These are phyloP conservation scores for Malurus alboscapulatus DNA, from an alignment of 2,113 vertebrate genomes.

Conservation along the genomic window DNA sequence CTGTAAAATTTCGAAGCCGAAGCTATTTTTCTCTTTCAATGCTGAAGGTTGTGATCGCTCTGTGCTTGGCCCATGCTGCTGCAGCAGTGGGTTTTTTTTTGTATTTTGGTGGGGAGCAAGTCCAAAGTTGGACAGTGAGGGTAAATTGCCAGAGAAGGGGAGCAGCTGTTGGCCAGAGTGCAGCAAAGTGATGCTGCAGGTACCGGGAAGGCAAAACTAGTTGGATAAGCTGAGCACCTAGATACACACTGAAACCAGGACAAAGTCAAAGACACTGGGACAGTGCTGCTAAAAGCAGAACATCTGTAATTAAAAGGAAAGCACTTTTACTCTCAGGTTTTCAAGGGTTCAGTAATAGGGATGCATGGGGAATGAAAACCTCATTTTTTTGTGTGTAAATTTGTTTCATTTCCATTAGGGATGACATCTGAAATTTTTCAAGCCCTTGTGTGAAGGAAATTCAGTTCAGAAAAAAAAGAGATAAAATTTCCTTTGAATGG, in stretches of 20 bases:
- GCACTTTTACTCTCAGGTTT: conserved; percentile 45
- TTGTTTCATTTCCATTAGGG: conserved; percentile 10
- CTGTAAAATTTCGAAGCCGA: neutral
- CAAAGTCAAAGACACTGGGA: conserved; percentile 56
- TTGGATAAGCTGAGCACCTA: conserved; percentile 32
- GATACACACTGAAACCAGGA: conserved; percentile 41
- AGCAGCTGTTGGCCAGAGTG: neutral
- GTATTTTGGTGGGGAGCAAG: neutral
- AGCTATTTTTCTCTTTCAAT: neutral
- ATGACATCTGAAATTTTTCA: conserved; percentile 1
- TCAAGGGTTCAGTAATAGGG: conserved; percentile 55
- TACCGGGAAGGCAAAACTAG: neutral
- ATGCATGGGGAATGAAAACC: conserved; percentile 51
- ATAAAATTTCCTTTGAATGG: neutral
- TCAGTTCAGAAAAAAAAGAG: neutral
- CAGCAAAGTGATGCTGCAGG: neutral
- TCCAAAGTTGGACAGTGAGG: neutral
- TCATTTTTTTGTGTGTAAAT: conserved; percentile 37
- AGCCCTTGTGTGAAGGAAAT: conserved; percentile 29
- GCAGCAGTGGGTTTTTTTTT: neutral
- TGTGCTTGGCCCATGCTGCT: neutral
- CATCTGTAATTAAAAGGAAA: conserved; percentile 60
- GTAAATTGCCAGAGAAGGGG: neutral
- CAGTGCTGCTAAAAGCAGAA: conserved; percentile 53
- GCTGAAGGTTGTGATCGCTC: neutral